Base-by-base conservation (phyloP, 2,797 vertebrate species). In the Coregonus suidteri region DNA sequence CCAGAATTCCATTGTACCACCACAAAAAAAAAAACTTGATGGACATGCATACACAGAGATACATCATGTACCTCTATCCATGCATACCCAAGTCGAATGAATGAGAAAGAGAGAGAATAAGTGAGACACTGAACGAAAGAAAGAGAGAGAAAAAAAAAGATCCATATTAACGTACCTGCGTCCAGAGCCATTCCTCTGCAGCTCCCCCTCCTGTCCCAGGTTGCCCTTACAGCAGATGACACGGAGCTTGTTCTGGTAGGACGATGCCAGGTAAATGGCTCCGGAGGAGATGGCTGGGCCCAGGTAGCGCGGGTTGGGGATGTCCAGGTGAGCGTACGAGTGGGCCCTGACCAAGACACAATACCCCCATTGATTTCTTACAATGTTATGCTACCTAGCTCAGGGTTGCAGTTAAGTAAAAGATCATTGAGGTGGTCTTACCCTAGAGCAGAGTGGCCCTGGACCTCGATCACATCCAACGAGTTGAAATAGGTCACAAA, bases 401-500 rank as follows among this genome's bases (percentile, higher is more conserved):
- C 47, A 65, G 18, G 51, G 41, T 11, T 13, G 41, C 41, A 56
- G 53, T 14, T 15, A 77, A 52, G 16, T 18, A 1, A 30, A 7
- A 35, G 52, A 18, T 18, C 52, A 3, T 0, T 0, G n/a, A 3
- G 4, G 5, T 67, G 20, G 31, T 82, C 94, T 95, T 91, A 99
- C 98, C 98, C 96, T 14, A 98, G 90, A 74, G 97, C 94, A 85
- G 96, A 93, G 35, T 98, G 96, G 76, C 96, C 96, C 92, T 98
- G 97, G 89, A 99, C 96, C 92, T 99, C 98, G 7, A 99, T 97
- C 68, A 99, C 98, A 84, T 99, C 98, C 77, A 99, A 94, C 83
- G 98, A 99, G 92, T 98, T 99, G 93, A 99, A 99, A 92, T 99
- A 98, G 78, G 97, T 99, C 93, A 99, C 97, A 86, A 99, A 99